Evolutionary conservation across 1,140 invertebrate genomes (phyloP), one percentile per base, ranked within the genome.

Genomic region (Oreohelix idahoensis): DNA sequence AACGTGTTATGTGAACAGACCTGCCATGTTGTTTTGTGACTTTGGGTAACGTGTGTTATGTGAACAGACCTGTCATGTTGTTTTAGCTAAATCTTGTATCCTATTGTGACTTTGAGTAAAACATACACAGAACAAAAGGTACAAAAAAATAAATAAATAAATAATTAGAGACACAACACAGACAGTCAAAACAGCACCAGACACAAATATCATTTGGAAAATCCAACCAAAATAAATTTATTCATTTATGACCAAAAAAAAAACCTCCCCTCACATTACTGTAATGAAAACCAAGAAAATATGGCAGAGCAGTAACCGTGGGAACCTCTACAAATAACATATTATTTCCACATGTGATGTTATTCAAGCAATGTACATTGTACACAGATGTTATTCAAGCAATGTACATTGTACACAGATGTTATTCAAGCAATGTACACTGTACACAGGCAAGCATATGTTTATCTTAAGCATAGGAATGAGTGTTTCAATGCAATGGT

Each of bases 211-310:
- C 51, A 83, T 45, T 32, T 75, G n/a, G 26, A 35, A 77, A 77
- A 23, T 53, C 36, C 42, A 77, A 77, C 42, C 75, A 77, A 77
- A 75, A 75, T 75, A 75, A 51, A 51, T 77, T 51, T 77, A 77
- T 53, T 77, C 71, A 74, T n/a, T 74, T 8, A n/a, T 77, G 36
- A 29, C 42, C 42, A 75, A 75, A 29, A 42, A 75, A 77, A 77
- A 4, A 29, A 15, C 2, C n/a, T 32, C 49, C 45, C 75, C 51
- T 36, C 13, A 45, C 71, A 29, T 35, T 20, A 29, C 29, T n/a
- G 29, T 53, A 23, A 58, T 51, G 15, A 49, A 35, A 77, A 53
- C 75, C 49, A 77, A 77, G 75, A 77, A 29, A 75, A 77, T 35
- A 77, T 77, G 75, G 75, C 75, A 77, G 45, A 77, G 75, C 75